These are phyloP conservation scores for Cydia pomonella DNA, from an alignment of 1,140 invertebrate genomes.

Conservation along the genomic window DNA sequence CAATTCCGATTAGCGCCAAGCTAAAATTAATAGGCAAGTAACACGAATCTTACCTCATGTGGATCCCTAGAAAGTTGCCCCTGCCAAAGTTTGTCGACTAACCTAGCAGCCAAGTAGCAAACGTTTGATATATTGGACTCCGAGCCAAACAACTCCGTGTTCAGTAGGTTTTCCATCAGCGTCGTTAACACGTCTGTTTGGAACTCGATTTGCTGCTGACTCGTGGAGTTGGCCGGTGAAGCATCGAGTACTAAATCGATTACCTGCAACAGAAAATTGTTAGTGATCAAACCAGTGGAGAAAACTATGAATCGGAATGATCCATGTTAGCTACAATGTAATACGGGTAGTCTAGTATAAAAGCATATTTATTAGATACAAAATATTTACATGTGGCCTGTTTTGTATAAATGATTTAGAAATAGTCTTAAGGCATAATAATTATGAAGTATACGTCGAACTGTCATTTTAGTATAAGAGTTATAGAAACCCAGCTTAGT, in stretches of 20 bases:
- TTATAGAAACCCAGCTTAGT: too few relatives aligned
- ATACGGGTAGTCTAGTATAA: neutral
- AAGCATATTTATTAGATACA: neutral
- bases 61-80: constrained; percentile 93
- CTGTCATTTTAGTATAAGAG: too few relatives aligned
- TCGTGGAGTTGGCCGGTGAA: constrained; percentile 89
- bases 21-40: neutral
- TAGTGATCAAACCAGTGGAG: neutral
- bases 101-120: constrained; percentile 94
- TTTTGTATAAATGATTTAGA: neutral
- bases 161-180: constrained; percentile 96
- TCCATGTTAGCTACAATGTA: neutral
- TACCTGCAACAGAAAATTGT: constrained; percentile 74
- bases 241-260: constrained; percentile 95
- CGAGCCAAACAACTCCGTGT: constrained; percentile 92
- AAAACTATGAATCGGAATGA: neutral
- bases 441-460: neutral
- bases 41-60: constrained; percentile 86
- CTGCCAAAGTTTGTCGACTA: constrained; percentile 99
- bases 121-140: constrained; percentile 94
- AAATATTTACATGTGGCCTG: neutral
- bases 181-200: constrained; percentile 96
- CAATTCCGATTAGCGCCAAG: neutral
- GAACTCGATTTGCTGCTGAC: constrained; percentile 91
- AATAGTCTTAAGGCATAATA: neutral